A percentile compares a stretch with the other conserved stretches of the same genome.
phyloP scores from a whole-genome alignment of 2,888 invertebrate species.

The Drosophila cognata region DNA sequence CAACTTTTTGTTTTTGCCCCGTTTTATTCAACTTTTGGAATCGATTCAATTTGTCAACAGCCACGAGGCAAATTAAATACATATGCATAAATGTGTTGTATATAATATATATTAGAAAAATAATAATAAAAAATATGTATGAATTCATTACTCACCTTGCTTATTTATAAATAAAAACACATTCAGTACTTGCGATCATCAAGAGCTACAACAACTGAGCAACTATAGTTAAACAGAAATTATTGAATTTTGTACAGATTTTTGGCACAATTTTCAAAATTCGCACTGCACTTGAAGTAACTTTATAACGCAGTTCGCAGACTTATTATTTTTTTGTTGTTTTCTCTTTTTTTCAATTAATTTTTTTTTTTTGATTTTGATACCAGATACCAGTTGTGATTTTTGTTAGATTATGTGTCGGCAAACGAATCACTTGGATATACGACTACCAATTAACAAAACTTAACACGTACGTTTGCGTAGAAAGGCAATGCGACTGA shows the following conservation, averaged over 20 bases:
- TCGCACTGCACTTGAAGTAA: constrained; percentile 43
- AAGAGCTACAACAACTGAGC: constrained; percentile 4
- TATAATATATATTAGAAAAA: constrained; percentile 3
- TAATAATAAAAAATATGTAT: constrained; percentile 7
- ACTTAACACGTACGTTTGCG: constrained; percentile 63
- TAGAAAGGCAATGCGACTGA: constrained; percentile 44
- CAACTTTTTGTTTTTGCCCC: constrained; percentile 34
- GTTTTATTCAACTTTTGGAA: constrained; percentile 25
- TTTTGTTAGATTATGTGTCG: constrained; percentile 14
- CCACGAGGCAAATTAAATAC: constrained; percentile 22
- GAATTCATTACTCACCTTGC: constrained; percentile 67
- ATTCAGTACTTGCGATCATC: constrained; percentile 32
- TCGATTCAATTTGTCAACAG: constrained; percentile 43
- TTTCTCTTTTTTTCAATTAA: constrained; percentile 34
- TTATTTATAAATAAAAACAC: constrained; percentile 54
- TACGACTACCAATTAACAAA: constrained; percentile 31
- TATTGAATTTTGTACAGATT: constrained; percentile 16
- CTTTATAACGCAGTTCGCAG: constrained; percentile 5
- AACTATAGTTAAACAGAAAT: constrained; percentile 3
- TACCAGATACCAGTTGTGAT: constrained; percentile 4
- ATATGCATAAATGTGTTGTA: neutral
- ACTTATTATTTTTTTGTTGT: constrained; percentile 17
- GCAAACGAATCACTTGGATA: constrained; percentile 36
- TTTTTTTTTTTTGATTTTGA: constrained; percentile 21
- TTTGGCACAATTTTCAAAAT: constrained; percentile 23